Conservation (phyloP, 2,888 invertebrate genomes). For the Acanthosoma haemorrhoidale region DNA sequence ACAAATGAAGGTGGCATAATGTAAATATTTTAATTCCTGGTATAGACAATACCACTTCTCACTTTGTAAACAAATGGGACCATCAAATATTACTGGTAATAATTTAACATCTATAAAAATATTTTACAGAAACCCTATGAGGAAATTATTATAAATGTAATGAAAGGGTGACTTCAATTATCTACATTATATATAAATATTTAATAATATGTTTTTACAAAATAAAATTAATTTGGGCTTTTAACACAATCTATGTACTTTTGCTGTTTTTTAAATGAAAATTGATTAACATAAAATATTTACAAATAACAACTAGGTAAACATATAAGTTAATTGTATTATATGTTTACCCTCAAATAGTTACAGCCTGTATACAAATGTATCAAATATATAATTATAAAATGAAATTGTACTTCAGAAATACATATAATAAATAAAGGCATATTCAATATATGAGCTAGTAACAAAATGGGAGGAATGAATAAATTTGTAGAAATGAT, state of each 20-base stretch:
- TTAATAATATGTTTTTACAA: background rate
- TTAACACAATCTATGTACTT: background rate
- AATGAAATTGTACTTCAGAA: background rate
- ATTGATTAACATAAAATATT: slow-evolving; percentile 9
- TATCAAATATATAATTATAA: slow-evolving; percentile 18
- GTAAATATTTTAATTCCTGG: too few species aligned
- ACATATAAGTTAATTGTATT: background rate
- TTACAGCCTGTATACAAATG: slow-evolving; percentile 7
- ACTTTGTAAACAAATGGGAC: too few species aligned
- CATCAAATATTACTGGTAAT: too few species aligned
- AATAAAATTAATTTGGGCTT: background rate
- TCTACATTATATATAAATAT: slow-evolving; percentile 10
- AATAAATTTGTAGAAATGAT: slow-evolving; percentile 1
- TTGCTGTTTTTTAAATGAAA: background rate
- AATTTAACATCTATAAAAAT: too few species aligned
- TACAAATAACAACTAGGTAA: background rate
- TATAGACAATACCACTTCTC: too few species aligned
- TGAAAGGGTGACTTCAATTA: too few species aligned
- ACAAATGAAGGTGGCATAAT: too few species aligned
- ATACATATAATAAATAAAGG: background rate
- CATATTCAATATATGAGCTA: background rate
- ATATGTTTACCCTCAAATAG: background rate
- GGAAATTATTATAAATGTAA: too few species aligned
- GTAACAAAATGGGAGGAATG: slow-evolving; percentile 13
- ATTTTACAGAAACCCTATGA: too few species aligned